These are phyloP conservation scores for Strix aluco DNA, from an alignment of 2,113 vertebrate genomes.

Conservation along the genomic window DNA sequence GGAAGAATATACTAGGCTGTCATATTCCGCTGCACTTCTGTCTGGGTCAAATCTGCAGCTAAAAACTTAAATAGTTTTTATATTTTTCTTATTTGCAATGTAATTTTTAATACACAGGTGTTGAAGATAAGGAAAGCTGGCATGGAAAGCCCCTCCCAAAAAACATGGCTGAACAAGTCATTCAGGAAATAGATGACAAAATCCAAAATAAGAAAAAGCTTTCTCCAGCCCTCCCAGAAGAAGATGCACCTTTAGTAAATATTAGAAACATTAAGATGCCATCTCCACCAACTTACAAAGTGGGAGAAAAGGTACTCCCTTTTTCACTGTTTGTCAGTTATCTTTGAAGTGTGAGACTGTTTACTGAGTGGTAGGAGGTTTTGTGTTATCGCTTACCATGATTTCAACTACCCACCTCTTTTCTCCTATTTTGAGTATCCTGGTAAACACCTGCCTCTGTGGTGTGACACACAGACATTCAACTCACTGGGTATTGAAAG, in stretches of 20 bases:
- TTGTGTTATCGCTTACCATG: background rate
- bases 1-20: background rate
- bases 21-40: background rate
- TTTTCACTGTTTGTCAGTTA: background rate
- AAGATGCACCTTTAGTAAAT: slow-evolving; percentile 85
- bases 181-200: slow-evolving; percentile 86
- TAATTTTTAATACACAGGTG: slow-evolving; percentile 69
- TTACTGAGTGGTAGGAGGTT: background rate
- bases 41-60: background rate
- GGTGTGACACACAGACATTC: background rate
- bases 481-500: background rate
- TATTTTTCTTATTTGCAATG: background rate
- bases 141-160: slow-evolving; percentile 92
- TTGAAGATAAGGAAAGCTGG: slow-evolving; percentile 94
- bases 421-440: background rate
- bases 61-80: background rate
- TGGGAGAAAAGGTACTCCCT: slow-evolving; percentile 87
- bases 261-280: slow-evolving; percentile 90
- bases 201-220: slow-evolving; percentile 90
- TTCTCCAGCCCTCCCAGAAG: slow-evolving; percentile 82
- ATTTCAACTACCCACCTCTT: background rate
- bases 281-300: slow-evolving; percentile 88
- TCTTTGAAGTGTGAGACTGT: background rate
- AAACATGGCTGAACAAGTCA: slow-evolving; percentile 88
- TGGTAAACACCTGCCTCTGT: background rate